Percentiles rank a stretch among this genome's conserved stretches.
Conservation (phyloP, 1,140 invertebrate species). For the Drosophila mayri region DNA sequence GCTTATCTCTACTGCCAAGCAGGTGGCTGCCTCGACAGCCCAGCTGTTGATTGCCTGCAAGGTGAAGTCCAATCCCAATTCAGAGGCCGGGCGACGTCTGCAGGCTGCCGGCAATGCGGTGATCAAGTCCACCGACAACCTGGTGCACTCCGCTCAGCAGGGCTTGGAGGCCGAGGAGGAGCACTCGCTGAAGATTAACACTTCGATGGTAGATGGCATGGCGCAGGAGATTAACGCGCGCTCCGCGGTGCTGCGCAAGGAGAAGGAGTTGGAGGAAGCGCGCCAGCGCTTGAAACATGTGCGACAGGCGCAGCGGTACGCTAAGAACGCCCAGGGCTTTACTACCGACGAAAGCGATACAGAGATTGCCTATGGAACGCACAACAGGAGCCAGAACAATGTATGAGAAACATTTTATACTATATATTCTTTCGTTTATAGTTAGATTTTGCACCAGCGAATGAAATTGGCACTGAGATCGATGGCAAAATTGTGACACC, state of each 20-base stretch:
- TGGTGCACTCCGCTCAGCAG: conserved; percentile 97
- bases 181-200: conserved; percentile 94
- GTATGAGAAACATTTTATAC: conserved; percentile 61
- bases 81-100: conserved; percentile 95
- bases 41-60: conserved; percentile 99
- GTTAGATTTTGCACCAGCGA: conserved; percentile 43
- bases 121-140: conserved; percentile 98
- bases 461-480: conserved; percentile 63
- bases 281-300: conserved; percentile 94
- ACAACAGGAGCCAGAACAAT: conserved; percentile 82
- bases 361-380: conserved; percentile 79
- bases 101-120: conserved; percentile 98
- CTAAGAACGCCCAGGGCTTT: conserved; percentile 86
- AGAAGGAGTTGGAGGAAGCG: conserved; percentile 96
- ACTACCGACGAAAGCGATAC: conserved; percentile 87
- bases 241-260: conserved; percentile 95
- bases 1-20: conserved; percentile 98
- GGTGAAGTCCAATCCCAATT: conserved; percentile 98
- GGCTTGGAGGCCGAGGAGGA: conserved; percentile 97
- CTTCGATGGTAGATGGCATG: conserved; percentile 96
- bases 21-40: conserved; percentile 98
- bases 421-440: conserved; percentile 12
- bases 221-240: conserved; percentile 96
- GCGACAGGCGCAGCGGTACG: conserved; percentile 93
- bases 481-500: conserved; percentile 40